Evolutionary conservation across 2,797 vertebrate species (phyloP), one percentile per base, ranked within the genome.

Genomic region (Acanthis flammea): DNA sequence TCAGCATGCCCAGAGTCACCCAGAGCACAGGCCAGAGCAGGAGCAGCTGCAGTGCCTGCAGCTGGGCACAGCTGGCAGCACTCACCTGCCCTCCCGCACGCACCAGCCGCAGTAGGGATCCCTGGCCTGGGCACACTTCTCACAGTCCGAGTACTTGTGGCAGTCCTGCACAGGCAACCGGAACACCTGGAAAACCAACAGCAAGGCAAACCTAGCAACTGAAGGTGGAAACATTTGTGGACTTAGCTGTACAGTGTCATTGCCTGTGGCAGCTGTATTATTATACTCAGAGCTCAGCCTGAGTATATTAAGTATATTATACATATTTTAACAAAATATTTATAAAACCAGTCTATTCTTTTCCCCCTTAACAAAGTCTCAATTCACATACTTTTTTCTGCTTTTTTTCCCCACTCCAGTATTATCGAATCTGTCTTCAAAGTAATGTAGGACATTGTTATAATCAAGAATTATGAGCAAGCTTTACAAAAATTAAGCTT

Each of bases 101-200:
- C 99, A 99, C 99, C 99, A 99, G 97, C 99, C 99, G 14, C 99
- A 99, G 98, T 99, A 99, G 0, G 99, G 99, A 94, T 99, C 99
- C 96, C 91, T 98, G 4, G 98, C 98, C 22, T 97, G 96, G 35
- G 98, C 97, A 48, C 99, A 99, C 42, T 98, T 98, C 45, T 97
- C 96, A 65, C 99, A 99, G 98, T 98, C 98, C 0, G 42, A 91
- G 92, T 98, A 98, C 42, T 96, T 98, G 62, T 96, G 91, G 96
- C 99, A 99, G 77, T 98, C 98, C 97, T 99, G 99, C 74, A 99
- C 99, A 0, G 99, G 98, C 18, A 99, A 97, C 78, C 98, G 98
- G 90, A 98, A 98, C 86, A 99, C 99, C 99, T 99, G 94, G 16
- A 93, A 92, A 72, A 78, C 31, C 82, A 79, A 51, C 22, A 73